phyloP scores from a whole-genome alignment of 2,113 vertebrate genomes.

The Noturus placidus region DNA sequence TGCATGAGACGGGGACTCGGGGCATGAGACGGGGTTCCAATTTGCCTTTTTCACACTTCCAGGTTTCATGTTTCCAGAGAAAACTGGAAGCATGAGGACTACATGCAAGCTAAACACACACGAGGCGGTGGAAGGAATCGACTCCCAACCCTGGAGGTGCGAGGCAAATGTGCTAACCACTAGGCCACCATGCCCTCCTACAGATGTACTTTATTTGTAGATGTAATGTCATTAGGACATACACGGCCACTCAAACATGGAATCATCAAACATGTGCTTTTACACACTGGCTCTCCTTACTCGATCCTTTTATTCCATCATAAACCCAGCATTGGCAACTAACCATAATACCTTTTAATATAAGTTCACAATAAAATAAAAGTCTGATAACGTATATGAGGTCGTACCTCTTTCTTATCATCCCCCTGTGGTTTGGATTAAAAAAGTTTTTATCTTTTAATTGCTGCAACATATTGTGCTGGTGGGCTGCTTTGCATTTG shows the following conservation, averaged over 20 bases:
- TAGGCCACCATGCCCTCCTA: no score
- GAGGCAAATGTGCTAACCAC: no score
- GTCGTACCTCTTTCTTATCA: slow-evolving; percentile 32
- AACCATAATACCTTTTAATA: slow-evolving; percentile 67
- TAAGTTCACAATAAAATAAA: slow-evolving; percentile 63
- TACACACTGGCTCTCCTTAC: background rate
- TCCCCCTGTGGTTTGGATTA: slow-evolving; percentile 47
- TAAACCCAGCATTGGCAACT: background rate
- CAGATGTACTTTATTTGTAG: background rate
- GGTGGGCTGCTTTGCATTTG: background rate
- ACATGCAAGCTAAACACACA: no score
- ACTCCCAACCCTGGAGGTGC: no score
- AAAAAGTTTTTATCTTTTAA: slow-evolving; percentile 56
- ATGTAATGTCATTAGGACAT: background rate
- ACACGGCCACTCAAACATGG: background rate
- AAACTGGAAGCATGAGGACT: no score
- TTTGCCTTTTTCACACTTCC: no score
- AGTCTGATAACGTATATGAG: slow-evolving; percentile 61
- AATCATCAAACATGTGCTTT: background rate
- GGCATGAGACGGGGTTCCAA: no score
- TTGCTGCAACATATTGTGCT: slow-evolving; percentile 39
- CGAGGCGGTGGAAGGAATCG: no score
- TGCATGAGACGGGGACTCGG: no score
- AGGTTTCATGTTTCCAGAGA: no score
- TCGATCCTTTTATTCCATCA: background rate